Conservation (phyloP, 1,140 invertebrate species). For the Cydia pomonella region DNA sequence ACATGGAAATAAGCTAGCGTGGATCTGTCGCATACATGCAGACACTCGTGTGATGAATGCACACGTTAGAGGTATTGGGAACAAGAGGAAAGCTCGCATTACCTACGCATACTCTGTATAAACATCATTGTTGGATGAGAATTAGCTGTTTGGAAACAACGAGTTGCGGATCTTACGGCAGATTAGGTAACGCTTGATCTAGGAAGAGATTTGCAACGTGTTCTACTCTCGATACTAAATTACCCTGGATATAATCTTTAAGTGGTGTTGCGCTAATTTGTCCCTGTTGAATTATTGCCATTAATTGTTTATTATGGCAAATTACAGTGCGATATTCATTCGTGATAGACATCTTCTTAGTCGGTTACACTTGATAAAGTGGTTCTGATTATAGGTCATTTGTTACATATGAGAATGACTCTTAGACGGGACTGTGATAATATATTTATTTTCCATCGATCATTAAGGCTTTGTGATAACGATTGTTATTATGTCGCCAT, state of each 20-base stretch:
- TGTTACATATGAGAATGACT: background rate
- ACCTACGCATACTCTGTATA: background rate
- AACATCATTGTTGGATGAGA: conserved; percentile 16
- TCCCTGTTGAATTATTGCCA: background rate
- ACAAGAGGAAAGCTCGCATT: conserved; percentile 12
- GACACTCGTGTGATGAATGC: background rate
- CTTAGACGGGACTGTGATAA: too few relatives aligned
- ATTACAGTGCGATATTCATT: background rate
- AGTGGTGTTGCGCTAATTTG: background rate
- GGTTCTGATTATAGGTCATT: background rate
- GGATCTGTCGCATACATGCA: background rate
- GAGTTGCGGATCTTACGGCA: conserved; percentile 7
- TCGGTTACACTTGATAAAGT: background rate
- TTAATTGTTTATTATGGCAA: background rate
- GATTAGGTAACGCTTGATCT: conserved; percentile 16
- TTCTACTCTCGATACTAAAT: conserved; percentile 7
- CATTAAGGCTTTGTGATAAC: too few relatives aligned
- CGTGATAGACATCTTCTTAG: background rate
- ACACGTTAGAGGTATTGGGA: background rate
- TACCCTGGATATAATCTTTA: background rate
- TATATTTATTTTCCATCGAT: too few relatives aligned
- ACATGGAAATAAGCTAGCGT: conserved; percentile 11
- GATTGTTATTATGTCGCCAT: too few relatives aligned
- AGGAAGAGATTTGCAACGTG: conserved; percentile 13
- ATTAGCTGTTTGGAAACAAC: conserved; percentile 10